Evolutionary conservation across 2,888 invertebrate species (phyloP), one percentile per base, ranked within the genome.

Genomic region (Eilema griseolum): DNA sequence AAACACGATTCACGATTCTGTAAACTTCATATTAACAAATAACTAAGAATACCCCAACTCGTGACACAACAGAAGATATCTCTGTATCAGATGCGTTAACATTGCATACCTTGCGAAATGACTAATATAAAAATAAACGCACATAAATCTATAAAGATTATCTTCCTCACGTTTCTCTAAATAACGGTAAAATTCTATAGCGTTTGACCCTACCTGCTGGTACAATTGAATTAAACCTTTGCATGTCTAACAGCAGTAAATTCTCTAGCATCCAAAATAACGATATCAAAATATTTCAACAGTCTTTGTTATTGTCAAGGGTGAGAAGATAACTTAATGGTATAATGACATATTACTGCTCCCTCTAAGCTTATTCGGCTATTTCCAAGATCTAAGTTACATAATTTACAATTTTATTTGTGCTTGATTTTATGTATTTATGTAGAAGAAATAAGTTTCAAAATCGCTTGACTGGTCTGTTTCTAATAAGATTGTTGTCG

Each of bases 251-350:
- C 82, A 75, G 90, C 92, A 92, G 88, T 95, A 93, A 94, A 90
- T 89, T 86, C 82, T 83, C 84, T 88, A 87, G 83, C 87, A 86
- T 82, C 85, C 85, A 67, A 89, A 90, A 93, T 93, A 93, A 94
- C 92, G 91, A 94, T 93, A 93, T 93, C 93, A 91, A 93, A 84
- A 93, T 89, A 90, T 93, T 93, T 94, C 93, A 93, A 93, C 92
- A 89, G 83, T 88, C 91, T 93, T 95, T 95, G 95, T 95, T 94
- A 82, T 88, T 92, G 95, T 95, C 95, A 95, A 93, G 95, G 95
- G 94, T 95, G 95, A 95, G 94, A 93, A 94, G 94, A 90, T 93
- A 92, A 90, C 90, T 93, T 95, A 95, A 95, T 95, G 93, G 92
- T 94, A 91, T 95, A 95, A 95, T 95, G 93, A 94, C 88, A 90